phyloP scores from a whole-genome alignment of 2,797 vertebrate species.

The Sphaeramia orbicularis region DNA sequence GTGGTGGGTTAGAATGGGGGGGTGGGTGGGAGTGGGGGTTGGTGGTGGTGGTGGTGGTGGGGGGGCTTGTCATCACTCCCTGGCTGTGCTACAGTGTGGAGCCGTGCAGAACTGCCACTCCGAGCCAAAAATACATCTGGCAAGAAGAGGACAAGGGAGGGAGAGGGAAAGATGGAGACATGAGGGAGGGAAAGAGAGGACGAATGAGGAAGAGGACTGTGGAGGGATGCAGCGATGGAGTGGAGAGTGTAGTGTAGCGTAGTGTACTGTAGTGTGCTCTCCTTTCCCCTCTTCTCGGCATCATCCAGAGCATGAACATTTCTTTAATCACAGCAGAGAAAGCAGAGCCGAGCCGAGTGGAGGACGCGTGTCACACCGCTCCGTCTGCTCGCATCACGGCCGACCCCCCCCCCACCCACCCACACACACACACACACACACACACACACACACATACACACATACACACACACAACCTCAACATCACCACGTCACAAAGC shows the following conservation, averaged over 20 bases:
- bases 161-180: constrained; percentile 68
- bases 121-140: constrained; percentile 85
- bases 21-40: constrained; percentile 32
- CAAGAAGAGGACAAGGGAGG: constrained; percentile 69
- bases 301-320: constrained; percentile 82
- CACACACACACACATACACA: background rate
- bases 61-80: constrained; percentile 70
- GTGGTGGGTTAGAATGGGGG: constrained; percentile 38
- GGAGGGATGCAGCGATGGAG: constrained; percentile 61
- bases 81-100: constrained; percentile 71
- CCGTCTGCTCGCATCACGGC: constrained; percentile 73
- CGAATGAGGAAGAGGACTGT: constrained; percentile 49
- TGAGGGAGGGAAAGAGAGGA: constrained; percentile 53
- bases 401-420: background rate
- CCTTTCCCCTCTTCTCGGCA: constrained; percentile 72
- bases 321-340: constrained; percentile 83
- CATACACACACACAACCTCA: background rate
- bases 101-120: constrained; percentile 78
- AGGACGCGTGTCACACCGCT: constrained; percentile 77
- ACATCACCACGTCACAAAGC: constrained; percentile 51
- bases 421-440: background rate
- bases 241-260: constrained; percentile 71
- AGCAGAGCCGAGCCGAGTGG: constrained; percentile 68
- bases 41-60: background rate
- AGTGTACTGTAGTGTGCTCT: constrained; percentile 73